phyloP scores from a whole-genome alignment of 2,888 invertebrate genomes.

The Stratiomys singularior region DNA sequence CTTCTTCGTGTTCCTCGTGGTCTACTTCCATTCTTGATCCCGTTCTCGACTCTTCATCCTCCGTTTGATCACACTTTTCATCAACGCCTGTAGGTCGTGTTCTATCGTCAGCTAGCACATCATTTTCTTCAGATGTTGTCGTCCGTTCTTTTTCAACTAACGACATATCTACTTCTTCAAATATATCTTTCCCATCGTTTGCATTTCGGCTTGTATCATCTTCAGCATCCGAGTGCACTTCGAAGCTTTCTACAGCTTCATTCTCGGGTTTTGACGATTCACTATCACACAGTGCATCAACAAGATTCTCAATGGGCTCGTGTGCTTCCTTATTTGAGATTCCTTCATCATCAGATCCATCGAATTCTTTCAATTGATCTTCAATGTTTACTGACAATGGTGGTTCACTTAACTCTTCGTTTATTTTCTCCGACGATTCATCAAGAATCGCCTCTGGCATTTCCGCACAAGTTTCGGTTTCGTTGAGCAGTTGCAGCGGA shows the following conservation, averaged over 20 bases:
- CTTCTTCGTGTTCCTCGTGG: not conserved
- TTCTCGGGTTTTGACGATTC: slow-evolving; percentile 54
- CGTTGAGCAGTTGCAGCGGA: slow-evolving; percentile 34
- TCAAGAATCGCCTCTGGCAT: slow-evolving; percentile 45
- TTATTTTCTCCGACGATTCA: slow-evolving; percentile 44
- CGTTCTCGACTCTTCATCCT: slow-evolving; percentile 13
- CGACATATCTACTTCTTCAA: slow-evolving; percentile 57
- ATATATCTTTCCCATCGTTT: slow-evolving; percentile 50
- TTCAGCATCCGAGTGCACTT: slow-evolving; percentile 52
- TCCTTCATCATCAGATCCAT: slow-evolving; percentile 52
- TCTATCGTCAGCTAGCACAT: slow-evolving; percentile 58
- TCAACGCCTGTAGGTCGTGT: slow-evolving; percentile 54
- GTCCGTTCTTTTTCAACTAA: slow-evolving; percentile 55
- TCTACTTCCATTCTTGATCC: slow-evolving; percentile 6
- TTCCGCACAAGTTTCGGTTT: slow-evolving; percentile 50
- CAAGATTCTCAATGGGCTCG: slow-evolving; percentile 48
- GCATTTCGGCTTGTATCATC: slow-evolving; percentile 46
- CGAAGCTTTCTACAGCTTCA: slow-evolving; percentile 56
- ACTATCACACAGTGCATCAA: slow-evolving; percentile 48
- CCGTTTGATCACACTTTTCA: slow-evolving; percentile 54
- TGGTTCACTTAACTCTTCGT: slow-evolving; percentile 47
- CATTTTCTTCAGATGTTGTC: slow-evolving; percentile 56
- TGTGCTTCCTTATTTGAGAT: slow-evolving; percentile 47
- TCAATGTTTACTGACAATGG: slow-evolving; percentile 46
- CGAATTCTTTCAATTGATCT: slow-evolving; percentile 51